phyloP scores from a whole-genome alignment of 1,140 invertebrate species.

The Caenorhabditis remanei region DNA sequence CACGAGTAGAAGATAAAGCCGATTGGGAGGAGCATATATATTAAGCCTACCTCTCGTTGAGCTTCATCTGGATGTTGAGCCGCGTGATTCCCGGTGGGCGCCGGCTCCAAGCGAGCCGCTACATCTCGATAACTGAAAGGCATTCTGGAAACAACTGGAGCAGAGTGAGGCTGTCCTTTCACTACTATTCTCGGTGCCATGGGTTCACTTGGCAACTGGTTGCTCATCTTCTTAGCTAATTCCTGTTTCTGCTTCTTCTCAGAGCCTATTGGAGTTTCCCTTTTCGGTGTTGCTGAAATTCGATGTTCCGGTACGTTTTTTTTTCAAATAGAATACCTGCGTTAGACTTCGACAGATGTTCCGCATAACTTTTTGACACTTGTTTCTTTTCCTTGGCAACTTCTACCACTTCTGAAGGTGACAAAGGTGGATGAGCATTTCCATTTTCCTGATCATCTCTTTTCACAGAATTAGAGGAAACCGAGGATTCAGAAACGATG shows the following conservation, averaged over 20 bases:
- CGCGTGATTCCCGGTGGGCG: background rate
- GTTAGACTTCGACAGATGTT: slow-evolving; percentile 28
- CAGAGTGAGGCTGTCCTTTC: slow-evolving; percentile 49
- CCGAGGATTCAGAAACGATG: slow-evolving; percentile 23
- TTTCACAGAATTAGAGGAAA: background rate
- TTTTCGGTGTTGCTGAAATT: background rate
- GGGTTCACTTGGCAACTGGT: background rate
- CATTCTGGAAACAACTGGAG: slow-evolving; percentile 55
- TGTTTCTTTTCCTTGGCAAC: slow-evolving; percentile 12
- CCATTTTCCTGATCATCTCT: background rate
- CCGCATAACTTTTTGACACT: slow-evolving; percentile 32
- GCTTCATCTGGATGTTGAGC: background rate
- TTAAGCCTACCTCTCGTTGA: background rate
- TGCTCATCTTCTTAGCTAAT: slow-evolving; percentile 27
- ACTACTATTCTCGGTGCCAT: background rate
- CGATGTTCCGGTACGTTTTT: background rate
- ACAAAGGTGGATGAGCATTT: background rate
- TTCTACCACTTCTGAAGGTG: slow-evolving; percentile 34
- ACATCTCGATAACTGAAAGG: slow-evolving; percentile 60
- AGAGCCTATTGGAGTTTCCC: background rate
- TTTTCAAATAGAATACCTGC: background rate
- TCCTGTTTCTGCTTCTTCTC: slow-evolving; percentile 32
- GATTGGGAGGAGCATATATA: background rate
- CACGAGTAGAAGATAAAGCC: background rate
- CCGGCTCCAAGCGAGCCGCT: slow-evolving; percentile 31